Percentiles rank a stretch among this genome's conserved stretches.
Conservation (phyloP, 2,113 vertebrate species). For the Labrus mixtus region DNA sequence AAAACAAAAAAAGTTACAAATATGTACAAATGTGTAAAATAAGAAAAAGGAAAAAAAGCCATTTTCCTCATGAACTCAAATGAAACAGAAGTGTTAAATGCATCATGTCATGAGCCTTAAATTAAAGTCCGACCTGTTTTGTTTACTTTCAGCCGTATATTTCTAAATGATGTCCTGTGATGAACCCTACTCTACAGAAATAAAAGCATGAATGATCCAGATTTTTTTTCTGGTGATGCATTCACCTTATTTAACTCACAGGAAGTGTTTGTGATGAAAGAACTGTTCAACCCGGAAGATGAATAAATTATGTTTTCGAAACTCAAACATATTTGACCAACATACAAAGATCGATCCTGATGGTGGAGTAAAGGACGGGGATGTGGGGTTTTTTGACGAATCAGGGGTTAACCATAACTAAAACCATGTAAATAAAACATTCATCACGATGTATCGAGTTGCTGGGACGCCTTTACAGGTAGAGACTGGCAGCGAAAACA, state of each 20-base stretch:
- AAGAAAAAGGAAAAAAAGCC: constrained; percentile 58
- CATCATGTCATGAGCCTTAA: constrained; percentile 12
- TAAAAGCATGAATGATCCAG: constrained; percentile 36
- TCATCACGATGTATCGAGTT: too few species aligned
- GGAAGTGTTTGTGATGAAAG: background rate
- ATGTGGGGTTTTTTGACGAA: too few species aligned
- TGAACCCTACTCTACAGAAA: constrained; percentile 8
- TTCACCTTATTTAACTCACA: background rate
- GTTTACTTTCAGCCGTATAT: background rate
- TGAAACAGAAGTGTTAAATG: background rate
- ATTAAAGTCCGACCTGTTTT: constrained; percentile 28
- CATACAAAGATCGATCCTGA: too few species aligned
- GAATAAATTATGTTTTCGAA: background rate
- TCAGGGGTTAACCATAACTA: background rate
- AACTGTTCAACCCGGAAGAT: background rate
- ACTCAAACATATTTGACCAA: background rate
- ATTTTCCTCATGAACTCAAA: constrained; percentile 56
- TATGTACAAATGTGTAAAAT: constrained; percentile 87
- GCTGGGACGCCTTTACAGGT: constrained; percentile 83
- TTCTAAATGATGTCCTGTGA: background rate
- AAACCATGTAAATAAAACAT: background rate
- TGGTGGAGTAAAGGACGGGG: too few species aligned
- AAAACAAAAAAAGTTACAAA: constrained; percentile 74
- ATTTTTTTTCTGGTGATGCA: constrained; percentile 1
- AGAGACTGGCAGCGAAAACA: constrained; percentile 97